These are phyloP conservation scores for Euclidia mi DNA, from an alignment of 2,888 invertebrate genomes.

Conservation along the genomic window DNA sequence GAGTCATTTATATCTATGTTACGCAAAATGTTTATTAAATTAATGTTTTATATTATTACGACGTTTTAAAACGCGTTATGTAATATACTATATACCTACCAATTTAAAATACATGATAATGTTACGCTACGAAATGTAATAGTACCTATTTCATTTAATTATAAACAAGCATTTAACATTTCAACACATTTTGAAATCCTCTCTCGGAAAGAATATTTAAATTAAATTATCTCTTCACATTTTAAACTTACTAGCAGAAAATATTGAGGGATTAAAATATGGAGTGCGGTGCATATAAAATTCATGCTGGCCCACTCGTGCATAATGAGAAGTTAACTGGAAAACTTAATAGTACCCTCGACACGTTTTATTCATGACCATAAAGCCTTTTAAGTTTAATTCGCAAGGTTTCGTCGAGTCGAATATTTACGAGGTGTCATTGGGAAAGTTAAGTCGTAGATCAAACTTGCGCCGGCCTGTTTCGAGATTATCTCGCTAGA, in stretches of 20 bases:
- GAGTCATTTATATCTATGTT: too few relatives aligned
- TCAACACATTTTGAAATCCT: not conserved
- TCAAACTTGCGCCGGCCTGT: slow-evolving; percentile 68
- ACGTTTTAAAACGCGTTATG: too few relatives aligned
- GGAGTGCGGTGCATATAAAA: slow-evolving; percentile 49
- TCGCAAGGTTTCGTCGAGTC: slow-evolving; percentile 64
- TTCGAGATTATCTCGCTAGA: slow-evolving; percentile 68
- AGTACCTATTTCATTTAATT: too few relatives aligned
- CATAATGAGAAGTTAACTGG: slow-evolving; percentile 75
- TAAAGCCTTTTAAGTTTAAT: slow-evolving; percentile 74
- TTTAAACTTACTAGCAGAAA: slow-evolving; percentile 18
- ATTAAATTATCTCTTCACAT: slow-evolving; percentile 5
- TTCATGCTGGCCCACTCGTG: slow-evolving; percentile 43
- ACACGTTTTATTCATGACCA: slow-evolving; percentile 76
- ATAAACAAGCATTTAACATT: not conserved
- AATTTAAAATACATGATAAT: too few relatives aligned
- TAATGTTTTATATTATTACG: too few relatives aligned
- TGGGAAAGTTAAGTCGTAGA: slow-evolving; percentile 76
- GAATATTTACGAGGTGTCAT: slow-evolving; percentile 78
- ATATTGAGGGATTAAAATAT: slow-evolving; percentile 39
- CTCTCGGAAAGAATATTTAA: slow-evolving; percentile 2
- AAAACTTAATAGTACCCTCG: slow-evolving; percentile 72
- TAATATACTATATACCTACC: too few relatives aligned
- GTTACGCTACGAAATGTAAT: too few relatives aligned
- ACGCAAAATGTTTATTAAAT: too few relatives aligned